Percentiles rank a stretch among this genome's conserved stretches.
Evolutionary conservation across 2,888 invertebrate genomes (phyloP).

Genomic region (Yponomeuta cagnagella): DNA sequence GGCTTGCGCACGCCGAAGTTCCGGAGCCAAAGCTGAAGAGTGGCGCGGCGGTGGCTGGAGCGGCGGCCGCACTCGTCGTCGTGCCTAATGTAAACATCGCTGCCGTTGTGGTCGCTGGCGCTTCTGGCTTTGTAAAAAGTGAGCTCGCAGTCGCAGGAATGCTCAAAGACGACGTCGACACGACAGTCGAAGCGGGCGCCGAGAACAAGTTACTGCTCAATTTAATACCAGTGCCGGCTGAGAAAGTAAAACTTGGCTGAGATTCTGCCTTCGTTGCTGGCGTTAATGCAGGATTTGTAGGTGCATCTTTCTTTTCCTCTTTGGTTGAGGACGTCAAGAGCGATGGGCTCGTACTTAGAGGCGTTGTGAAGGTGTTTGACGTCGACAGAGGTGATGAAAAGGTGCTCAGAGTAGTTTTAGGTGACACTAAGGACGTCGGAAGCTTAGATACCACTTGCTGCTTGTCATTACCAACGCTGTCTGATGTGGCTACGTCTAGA

Average conservation of each 20-base stretch:
- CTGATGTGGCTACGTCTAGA: not conserved
- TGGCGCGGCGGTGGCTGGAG: constrained; percentile 27
- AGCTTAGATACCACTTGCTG: constrained; percentile 13
- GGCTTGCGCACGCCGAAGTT: constrained; percentile 26
- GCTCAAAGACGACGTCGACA: constrained; percentile 19
- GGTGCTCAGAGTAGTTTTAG: constrained; percentile 1
- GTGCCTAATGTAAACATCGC: constrained; percentile 28
- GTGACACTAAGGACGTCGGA: not conserved
- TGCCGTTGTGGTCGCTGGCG: constrained; percentile 22
- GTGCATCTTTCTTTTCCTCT: constrained; percentile 21
- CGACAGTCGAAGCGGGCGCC: constrained; percentile 22
- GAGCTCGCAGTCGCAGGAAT: constrained; percentile 13
- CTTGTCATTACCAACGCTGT: not conserved
- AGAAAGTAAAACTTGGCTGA: constrained; percentile 30
- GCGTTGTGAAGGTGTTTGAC: not conserved
- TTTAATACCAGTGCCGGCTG: constrained; percentile 22
- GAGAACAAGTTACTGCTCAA: constrained; percentile 29
- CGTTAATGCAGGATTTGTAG: constrained; percentile 13
- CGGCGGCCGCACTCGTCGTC: constrained; percentile 21
- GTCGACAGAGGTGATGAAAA: not conserved
- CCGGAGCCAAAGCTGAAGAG: constrained; percentile 46
- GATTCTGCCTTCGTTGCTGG: constrained; percentile 22
- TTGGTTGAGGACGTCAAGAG: not conserved
- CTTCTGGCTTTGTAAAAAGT: constrained; percentile 19
- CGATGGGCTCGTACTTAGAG: not conserved